phyloP scores from a whole-genome alignment of 2,888 invertebrate genomes.

The Baronia brevicornis region DNA sequence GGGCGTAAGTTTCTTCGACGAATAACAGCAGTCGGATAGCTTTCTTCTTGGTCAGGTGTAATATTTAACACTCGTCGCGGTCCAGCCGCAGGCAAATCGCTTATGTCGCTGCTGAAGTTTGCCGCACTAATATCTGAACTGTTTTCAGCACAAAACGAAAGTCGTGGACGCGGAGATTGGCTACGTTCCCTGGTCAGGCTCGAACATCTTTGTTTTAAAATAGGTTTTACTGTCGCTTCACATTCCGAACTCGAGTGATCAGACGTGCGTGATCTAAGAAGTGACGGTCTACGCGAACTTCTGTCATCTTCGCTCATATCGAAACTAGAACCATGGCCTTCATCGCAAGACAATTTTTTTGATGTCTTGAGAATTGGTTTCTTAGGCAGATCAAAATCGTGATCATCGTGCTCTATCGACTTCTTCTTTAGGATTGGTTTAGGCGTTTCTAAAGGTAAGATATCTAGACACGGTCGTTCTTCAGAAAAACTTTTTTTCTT shows the following conservation, averaged over 20 bases:
- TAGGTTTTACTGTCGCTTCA: slow-evolving; percentile 77
- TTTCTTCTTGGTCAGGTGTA: slow-evolving; percentile 51
- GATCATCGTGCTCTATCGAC: slow-evolving; percentile 84
- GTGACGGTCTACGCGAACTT: slow-evolving; percentile 74
- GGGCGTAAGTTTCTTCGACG: slow-evolving; percentile 63
- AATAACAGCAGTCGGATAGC: slow-evolving; percentile 62
- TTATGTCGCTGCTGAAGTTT: slow-evolving; percentile 63
- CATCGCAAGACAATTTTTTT: slow-evolving; percentile 79
- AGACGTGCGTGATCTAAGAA: slow-evolving; percentile 71
- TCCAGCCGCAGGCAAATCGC: slow-evolving; percentile 66
- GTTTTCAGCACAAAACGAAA: slow-evolving; percentile 77
- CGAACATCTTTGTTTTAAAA: slow-evolving; percentile 78
- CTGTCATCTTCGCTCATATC: slow-evolving; percentile 72
- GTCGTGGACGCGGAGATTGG: slow-evolving; percentile 78
- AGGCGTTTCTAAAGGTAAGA: slow-evolving; percentile 64
- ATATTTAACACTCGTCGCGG: slow-evolving; percentile 61
- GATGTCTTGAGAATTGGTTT: slow-evolving; percentile 86
- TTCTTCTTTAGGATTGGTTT: slow-evolving; percentile 93
- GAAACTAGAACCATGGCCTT: slow-evolving; percentile 72
- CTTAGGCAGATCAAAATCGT: slow-evolving; percentile 82
- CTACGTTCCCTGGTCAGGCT: slow-evolving; percentile 76
- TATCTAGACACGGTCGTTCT: slow-evolving; percentile 75
- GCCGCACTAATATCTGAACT: slow-evolving; percentile 61
- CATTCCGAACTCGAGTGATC: slow-evolving; percentile 74
- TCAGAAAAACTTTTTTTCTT: slow-evolving; percentile 88